Evolutionary conservation across 35 echinoderm and acorn worm genomes (phyloP).

Genomic region (Apostichopus parvimensis): DNA sequence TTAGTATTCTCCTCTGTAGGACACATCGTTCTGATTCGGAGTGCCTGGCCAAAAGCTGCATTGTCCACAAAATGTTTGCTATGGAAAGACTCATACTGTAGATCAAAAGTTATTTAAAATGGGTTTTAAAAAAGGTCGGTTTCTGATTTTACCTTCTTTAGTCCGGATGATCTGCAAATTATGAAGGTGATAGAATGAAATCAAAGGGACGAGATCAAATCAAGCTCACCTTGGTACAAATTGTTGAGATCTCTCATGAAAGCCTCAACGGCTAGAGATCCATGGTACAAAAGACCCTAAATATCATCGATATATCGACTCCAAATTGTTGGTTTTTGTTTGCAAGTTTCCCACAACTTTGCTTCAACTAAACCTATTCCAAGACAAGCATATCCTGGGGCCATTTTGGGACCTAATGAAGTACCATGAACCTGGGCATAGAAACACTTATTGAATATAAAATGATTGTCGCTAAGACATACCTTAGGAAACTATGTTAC

Average conservation of each 20-base stretch:
- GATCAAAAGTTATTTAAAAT: too few relatives aligned
- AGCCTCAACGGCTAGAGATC: not conserved
- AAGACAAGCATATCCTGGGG: conserved; percentile 1
- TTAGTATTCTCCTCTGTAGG: too few relatives aligned
- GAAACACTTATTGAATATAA: not conserved
- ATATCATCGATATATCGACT: not conserved
- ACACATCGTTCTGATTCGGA: too few relatives aligned
- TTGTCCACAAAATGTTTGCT: too few relatives aligned
- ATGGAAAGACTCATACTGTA: too few relatives aligned
- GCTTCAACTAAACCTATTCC: not conserved
- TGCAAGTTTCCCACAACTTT: not conserved
- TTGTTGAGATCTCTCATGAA: too few relatives aligned
- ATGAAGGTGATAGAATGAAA: not conserved
- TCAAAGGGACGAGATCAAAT: too few relatives aligned
- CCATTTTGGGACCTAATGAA: not conserved
- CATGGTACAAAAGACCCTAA: not conserved
- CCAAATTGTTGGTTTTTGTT: not conserved
- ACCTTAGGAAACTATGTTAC: not conserved
- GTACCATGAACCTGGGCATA: not conserved
- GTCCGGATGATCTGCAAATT: too few relatives aligned
- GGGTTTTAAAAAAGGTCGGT: too few relatives aligned
- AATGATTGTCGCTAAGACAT: not conserved
- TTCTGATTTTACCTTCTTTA: not conserved
- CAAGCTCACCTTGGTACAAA: too few relatives aligned
- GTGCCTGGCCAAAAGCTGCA: too few relatives aligned